Percentiles rank a stretch among this genome's conserved stretches.
Evolutionary conservation across 2,797 vertebrate species (phyloP).

Genomic region (Crypturellus tataupa): DNA sequence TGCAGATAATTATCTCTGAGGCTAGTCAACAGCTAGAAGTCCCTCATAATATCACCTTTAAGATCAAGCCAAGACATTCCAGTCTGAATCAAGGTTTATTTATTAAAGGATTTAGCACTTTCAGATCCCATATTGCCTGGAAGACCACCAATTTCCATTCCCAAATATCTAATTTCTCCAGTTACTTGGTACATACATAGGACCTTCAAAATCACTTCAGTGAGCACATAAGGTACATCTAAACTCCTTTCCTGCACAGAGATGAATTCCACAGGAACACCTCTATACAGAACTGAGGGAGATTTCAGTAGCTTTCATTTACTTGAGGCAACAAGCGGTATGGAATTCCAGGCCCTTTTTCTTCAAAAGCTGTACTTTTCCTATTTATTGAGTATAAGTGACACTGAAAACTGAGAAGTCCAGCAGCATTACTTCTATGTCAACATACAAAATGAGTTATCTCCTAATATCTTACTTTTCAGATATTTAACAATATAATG

Average conservation of each 20-base stretch:
- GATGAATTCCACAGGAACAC: slow-evolving; percentile 48
- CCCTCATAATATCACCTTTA: slow-evolving; percentile 81
- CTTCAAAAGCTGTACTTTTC: slow-evolving; percentile 14
- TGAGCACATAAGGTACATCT: slow-evolving; percentile 23
- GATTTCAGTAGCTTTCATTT: slow-evolving; percentile 16
- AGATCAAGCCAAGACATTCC: slow-evolving; percentile 87
- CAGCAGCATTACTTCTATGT: too few species aligned
- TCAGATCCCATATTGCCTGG: slow-evolving; percentile 82
- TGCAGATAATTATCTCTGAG: slow-evolving; percentile 83
- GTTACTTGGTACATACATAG: slow-evolving; percentile 73
- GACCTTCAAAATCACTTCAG: slow-evolving; percentile 66
- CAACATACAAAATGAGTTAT: too few species aligned
- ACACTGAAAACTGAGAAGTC: background rate
- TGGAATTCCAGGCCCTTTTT: background rate
- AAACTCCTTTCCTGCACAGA: slow-evolving; percentile 56
- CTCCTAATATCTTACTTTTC: too few species aligned
- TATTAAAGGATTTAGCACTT: slow-evolving; percentile 86
- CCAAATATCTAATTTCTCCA: slow-evolving; percentile 83
- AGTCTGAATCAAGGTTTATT: slow-evolving; percentile 85
- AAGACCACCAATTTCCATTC: slow-evolving; percentile 84
- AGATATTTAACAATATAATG: too few species aligned
- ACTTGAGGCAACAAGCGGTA: background rate
- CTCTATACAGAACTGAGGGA: slow-evolving; percentile 18
- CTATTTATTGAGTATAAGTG: background rate
- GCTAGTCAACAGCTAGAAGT: slow-evolving; percentile 77